Conservation (phyloP, 2,797 vertebrate genomes). For the Esox masquinongy region DNA sequence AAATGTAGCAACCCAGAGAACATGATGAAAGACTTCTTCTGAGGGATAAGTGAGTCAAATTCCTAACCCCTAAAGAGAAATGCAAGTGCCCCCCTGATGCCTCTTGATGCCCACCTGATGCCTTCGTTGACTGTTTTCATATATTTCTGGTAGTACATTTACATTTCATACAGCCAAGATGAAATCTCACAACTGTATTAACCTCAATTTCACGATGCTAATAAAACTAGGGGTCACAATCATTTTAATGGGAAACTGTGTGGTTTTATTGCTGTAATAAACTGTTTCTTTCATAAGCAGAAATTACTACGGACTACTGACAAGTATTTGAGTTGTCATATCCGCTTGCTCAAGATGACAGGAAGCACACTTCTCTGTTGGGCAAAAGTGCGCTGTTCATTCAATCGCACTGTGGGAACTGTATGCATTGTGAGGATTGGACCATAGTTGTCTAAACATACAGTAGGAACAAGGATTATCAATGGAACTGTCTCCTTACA, state of each 20-base stretch:
- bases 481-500: background rate
- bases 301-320: background rate
- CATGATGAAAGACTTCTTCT: conserved; percentile 1
- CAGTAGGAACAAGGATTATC: background rate
- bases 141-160: background rate
- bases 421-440: background rate
- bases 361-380: conserved; percentile 40
- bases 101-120: too few relatives aligned
- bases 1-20: conserved; percentile 7
- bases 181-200: background rate
- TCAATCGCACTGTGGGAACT: background rate
- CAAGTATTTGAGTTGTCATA: background rate
- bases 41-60: background rate
- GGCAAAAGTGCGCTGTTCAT: background rate
- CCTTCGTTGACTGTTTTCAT: background rate
- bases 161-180: background rate
- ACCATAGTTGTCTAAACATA: background rate
- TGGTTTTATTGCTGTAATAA: background rate
- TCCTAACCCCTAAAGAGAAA: background rate
- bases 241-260: background rate
- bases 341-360: conserved; percentile 43
- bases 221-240: background rate
- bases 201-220: too few relatives aligned
- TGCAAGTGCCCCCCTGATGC: background rate
- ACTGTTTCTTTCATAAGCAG: background rate